Base-by-base conservation (phyloP, 2,113 vertebrate genomes). In the Alectura lathami region DNA sequence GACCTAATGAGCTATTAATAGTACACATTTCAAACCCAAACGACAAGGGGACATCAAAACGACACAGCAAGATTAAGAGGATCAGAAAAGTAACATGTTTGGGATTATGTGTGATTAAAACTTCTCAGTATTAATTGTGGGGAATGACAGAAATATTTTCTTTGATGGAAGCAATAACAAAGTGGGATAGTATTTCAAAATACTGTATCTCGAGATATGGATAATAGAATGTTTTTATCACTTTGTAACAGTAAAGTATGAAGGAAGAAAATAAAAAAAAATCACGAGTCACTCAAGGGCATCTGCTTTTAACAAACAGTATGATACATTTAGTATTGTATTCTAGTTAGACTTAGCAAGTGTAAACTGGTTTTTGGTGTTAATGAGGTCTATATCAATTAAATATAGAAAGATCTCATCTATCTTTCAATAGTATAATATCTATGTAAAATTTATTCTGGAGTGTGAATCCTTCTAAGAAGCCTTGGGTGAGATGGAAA, bases 1-100 rank as follows among this genome's bases (percentile, higher is more conserved):
- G 73, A 89, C 78, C 77, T 96, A 94, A 96, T 90, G 88, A 94
- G 56, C 62, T 95, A 88, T 95, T 96, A 88, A 95, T n/a, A 97
- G 45, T 22, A 15, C 54, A 80, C 38, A 92, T 60, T 92, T 62
- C 69, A 75, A 50, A 92, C 53, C 40, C 29, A 1, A 23, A 83
- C 74, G 67, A 91, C 34, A 93, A 82, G 38, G 50, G 34, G 80
- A 59, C 38, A 87, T 79, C 60, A 94, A 67, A 89, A 85, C 1
- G 38, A 57, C 89, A 80, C 1, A 88, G 54, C n/a, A 94, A 90
- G 91, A 96, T 94, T 80, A 79, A 95, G 70, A 96, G 23, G 43
- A 56, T 56, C 79, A 29, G 38, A 95, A 93, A 43, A 68, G 67
- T 67, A 94, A 75, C 57, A 43, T 81, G 69, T 88, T 22, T 85